Conservation (phyloP, 2,797 vertebrate species). For the Halcyon smyrnensis region DNA sequence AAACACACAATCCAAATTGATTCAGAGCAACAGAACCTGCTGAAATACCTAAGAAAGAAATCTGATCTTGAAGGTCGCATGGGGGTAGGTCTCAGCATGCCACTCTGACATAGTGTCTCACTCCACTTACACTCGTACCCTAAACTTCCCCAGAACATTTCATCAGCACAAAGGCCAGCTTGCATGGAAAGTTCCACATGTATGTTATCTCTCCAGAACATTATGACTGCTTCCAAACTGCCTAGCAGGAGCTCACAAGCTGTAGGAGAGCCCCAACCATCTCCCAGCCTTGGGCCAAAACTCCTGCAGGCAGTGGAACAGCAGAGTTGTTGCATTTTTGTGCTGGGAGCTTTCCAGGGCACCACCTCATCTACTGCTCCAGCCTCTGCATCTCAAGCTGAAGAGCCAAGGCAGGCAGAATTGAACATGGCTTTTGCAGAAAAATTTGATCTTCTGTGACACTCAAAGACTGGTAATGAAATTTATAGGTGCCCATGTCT, state of each 20-base stretch:
- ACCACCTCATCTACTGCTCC: neutral
- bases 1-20: neutral
- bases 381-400: neutral
- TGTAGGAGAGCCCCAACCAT: neutral
- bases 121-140: neutral
- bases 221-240: neutral
- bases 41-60: neutral
- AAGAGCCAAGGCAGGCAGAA: neutral
- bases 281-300: neutral
- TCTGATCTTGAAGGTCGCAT: neutral
- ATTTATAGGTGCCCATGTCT: neutral
- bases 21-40: neutral
- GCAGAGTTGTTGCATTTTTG: neutral
- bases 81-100: neutral
- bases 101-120: fast-evolving
- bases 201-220: neutral
- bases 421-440: neutral
- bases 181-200: neutral
- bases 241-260: neutral
- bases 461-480: neutral
- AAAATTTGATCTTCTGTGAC: neutral
- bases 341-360: neutral
- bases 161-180: neutral
- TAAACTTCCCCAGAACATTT: neutral
- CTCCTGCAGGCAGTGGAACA: neutral